phyloP scores from a whole-genome alignment of 2,888 invertebrate genomes.

The Acanthoscelides obtectus region DNA sequence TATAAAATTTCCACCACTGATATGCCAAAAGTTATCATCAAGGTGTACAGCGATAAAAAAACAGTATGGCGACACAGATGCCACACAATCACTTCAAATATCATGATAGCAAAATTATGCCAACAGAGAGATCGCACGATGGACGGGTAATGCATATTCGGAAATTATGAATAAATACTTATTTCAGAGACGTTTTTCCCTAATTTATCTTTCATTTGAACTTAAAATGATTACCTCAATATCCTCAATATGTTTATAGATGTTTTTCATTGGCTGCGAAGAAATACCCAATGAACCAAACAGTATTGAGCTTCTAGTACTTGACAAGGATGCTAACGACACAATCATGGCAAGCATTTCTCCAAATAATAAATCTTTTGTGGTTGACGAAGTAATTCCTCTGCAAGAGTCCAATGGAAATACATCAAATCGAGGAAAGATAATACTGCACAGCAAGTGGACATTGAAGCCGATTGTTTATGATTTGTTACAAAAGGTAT shows the following conservation, averaged over 20 bases:
- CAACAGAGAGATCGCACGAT: too few species aligned
- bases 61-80: too few species aligned
- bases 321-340: not conserved
- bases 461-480: not conserved
- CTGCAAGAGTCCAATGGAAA: not conserved
- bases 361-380: not conserved
- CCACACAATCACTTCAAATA: too few species aligned
- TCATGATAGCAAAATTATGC: too few species aligned
- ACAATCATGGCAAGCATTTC: not conserved
- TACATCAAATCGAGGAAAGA: not conserved
- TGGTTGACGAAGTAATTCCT: not conserved
- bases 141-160: too few species aligned
- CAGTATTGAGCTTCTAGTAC: not conserved
- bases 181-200: too few species aligned
- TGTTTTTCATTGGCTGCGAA: not conserved
- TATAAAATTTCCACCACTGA: too few species aligned
- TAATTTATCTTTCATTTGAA: too few species aligned
- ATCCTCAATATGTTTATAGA: not conserved
- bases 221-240: too few species aligned
- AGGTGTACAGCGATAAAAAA: too few species aligned
- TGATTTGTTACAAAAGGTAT: constrained; percentile 7
- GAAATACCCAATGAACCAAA: not conserved
- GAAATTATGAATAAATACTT: too few species aligned
- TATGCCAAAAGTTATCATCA: too few species aligned
- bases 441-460: not conserved